Conservation (phyloP, 2,113 vertebrate genomes). For the Gadus macrocephalus region DNA sequence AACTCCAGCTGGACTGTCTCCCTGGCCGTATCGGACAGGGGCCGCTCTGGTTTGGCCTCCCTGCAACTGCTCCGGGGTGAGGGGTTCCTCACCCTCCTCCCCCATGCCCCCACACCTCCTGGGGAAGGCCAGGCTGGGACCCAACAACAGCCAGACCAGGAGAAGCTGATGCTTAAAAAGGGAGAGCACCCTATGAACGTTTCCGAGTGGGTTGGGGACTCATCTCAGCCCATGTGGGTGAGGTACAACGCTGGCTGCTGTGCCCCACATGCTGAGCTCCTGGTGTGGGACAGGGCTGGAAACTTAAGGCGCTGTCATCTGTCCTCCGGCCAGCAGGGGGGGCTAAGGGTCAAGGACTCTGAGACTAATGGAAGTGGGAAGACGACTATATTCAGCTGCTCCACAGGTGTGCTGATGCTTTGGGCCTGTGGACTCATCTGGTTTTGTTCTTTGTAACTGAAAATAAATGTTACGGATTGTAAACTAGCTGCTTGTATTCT, state of each 20-base stretch:
- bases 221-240: conserved; percentile 50
- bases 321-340: conserved; percentile 51
- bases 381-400: not conserved
- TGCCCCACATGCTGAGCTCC: conserved; percentile 56
- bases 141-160: conserved; percentile 11
- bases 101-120: conserved; percentile 27
- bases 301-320: conserved; percentile 63
- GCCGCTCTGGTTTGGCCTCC: conserved; percentile 66
- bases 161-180: conserved; percentile 29
- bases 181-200: conserved; percentile 60
- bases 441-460: conserved; percentile 11
- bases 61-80: conserved; percentile 60
- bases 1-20: conserved; percentile 62
- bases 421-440: conserved; percentile 12
- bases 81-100: conserved; percentile 58
- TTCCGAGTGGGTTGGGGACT: conserved; percentile 44
- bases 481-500: not conserved
- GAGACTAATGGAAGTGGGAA: conserved; percentile 17
- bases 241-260: conserved; percentile 71
- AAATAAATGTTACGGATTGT: not conserved
- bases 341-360: conserved; percentile 32
- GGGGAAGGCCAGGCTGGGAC: conserved; percentile 12
- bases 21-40: conserved; percentile 64
- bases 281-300: conserved; percentile 59
- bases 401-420: conserved; percentile 23